A percentile compares a stretch with the other conserved stretches of the same genome.
Conservation (phyloP, 1,140 invertebrate species). For the Cotesia typhae region DNA sequence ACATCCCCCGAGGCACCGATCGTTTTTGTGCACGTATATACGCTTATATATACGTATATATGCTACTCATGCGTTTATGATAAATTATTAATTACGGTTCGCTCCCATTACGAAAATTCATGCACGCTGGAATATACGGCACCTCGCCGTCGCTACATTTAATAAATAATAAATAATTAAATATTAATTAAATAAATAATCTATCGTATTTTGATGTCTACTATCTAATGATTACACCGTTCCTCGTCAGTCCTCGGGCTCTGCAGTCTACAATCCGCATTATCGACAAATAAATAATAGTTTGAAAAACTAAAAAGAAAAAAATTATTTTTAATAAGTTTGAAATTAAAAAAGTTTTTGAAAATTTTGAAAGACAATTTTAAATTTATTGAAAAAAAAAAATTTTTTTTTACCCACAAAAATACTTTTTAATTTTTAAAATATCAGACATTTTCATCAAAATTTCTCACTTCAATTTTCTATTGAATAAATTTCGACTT, state of each 20-base stretch:
- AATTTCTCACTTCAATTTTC: too few species aligned
- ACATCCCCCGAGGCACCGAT: slow-evolving; percentile 46
- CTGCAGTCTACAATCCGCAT: neutral
- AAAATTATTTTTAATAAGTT: too few species aligned
- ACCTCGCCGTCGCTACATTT: slow-evolving; percentile 41
- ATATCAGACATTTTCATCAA: too few species aligned
- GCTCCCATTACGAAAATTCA: slow-evolving; percentile 56
- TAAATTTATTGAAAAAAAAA: too few species aligned
- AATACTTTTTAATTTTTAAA: too few species aligned
- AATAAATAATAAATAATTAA: slow-evolving; percentile 34
- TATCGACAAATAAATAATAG: neutral
- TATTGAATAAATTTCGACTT: too few species aligned
- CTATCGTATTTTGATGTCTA: slow-evolving; percentile 20
- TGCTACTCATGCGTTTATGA: slow-evolving; percentile 37
- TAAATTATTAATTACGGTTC: slow-evolving; percentile 56
- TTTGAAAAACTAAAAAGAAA: neutral
- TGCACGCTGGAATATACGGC: slow-evolving; percentile 45
- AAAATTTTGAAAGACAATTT: too few species aligned
- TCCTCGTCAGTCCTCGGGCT: slow-evolving; percentile 7
- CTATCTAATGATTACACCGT: neutral
- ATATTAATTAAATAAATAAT: slow-evolving; percentile 34
- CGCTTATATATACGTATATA: slow-evolving; percentile 44
- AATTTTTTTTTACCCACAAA: too few species aligned
- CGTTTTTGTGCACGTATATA: slow-evolving; percentile 50
- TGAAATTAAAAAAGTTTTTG: too few species aligned